Conservation (phyloP, 1,140 invertebrate species). For the Diploscapter pachys region DNA sequence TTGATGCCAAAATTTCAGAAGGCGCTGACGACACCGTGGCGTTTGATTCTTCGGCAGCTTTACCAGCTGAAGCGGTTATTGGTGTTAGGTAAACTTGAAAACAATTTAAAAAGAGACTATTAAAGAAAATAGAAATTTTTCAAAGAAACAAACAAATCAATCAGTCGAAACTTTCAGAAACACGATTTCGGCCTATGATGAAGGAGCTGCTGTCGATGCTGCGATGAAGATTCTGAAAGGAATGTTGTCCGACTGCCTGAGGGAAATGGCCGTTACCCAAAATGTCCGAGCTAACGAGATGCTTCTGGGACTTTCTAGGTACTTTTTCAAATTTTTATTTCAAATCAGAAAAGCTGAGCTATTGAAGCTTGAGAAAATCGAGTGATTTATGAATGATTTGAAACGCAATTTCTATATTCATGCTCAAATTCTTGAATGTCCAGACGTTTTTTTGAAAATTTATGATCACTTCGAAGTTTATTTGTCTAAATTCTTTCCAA, state of each 20-base stretch:
- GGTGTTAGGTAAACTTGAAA: neutral
- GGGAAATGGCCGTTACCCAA: conserved; percentile 38
- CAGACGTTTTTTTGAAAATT: no score
- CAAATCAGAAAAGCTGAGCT: no score
- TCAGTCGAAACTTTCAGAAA: conserved; percentile 4
- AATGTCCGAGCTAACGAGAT: conserved; percentile 37
- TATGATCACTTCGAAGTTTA: no score
- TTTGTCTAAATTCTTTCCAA: no score
- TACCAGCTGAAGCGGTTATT: conserved; percentile 4
- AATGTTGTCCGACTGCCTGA: conserved; percentile 41
- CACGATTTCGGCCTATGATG: conserved; percentile 75
- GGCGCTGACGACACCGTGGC: conserved; percentile 62
- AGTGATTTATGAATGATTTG: no score
- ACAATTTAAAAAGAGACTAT: neutral
- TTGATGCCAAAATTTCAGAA: conserved; percentile 29
- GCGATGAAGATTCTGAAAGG: conserved; percentile 36
- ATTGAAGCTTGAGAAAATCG: no score
- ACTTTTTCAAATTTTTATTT: neutral
- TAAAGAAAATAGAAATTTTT: conserved; percentile 7
- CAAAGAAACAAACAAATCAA: no score
- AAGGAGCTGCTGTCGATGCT: conserved; percentile 69
- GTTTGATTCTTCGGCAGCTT: conserved; percentile 60
- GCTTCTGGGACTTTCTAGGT: conserved; percentile 29
- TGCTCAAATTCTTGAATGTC: no score
- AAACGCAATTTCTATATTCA: no score